phyloP scores from a whole-genome alignment of 2,888 invertebrate species.

The Pristionchus maxplancki region DNA sequence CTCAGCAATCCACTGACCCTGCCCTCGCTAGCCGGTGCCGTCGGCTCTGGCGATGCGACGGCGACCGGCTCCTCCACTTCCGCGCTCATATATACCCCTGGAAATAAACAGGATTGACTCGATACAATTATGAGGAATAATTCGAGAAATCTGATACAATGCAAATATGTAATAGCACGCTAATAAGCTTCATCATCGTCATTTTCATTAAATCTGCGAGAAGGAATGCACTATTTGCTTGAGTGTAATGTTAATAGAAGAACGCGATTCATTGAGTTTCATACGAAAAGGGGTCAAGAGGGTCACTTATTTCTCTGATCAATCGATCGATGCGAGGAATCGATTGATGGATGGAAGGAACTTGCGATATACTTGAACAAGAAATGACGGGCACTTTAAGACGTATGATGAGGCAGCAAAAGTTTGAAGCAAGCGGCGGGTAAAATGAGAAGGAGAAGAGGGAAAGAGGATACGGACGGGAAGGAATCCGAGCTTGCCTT shows the following conservation, averaged over 20 bases:
- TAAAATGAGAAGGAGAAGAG: constrained; percentile 17
- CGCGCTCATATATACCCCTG: background rate
- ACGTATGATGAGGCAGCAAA: constrained; percentile 4
- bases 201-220: too few species aligned
- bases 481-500: background rate
- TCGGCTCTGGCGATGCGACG: background rate
- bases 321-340: too few species aligned
- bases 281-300: too few species aligned
- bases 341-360: constrained; percentile 12
- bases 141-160: too few species aligned
- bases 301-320: too few species aligned
- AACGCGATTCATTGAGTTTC: too few species aligned
- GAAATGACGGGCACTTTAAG: constrained; percentile 40
- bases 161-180: too few species aligned
- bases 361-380: background rate
- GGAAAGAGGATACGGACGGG: background rate
- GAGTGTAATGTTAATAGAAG: too few species aligned
- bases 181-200: too few species aligned
- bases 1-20: background rate
- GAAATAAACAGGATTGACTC: too few species aligned
- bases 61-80: constrained; percentile 37
- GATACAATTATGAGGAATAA: too few species aligned
- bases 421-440: constrained; percentile 25
- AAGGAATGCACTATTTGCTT: too few species aligned
- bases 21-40: background rate